Percentiles rank a stretch among this genome's conserved stretches.
Conservation (phyloP, 2,888 invertebrate genomes). For the Lasioglossum villosulum region DNA sequence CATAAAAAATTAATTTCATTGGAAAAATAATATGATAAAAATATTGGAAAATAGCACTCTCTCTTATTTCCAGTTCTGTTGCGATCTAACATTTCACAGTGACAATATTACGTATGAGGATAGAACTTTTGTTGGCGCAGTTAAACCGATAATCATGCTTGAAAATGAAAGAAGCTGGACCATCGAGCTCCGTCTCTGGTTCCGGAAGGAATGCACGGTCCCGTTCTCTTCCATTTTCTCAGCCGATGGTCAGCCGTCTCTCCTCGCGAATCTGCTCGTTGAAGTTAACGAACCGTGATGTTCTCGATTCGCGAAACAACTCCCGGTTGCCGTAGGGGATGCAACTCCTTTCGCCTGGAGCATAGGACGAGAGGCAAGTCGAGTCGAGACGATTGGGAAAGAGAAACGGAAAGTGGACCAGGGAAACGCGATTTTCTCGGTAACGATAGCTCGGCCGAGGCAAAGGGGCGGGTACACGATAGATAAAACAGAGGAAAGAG, state of each 20-base stretch:
- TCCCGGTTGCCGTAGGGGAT: not conserved
- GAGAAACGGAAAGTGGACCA: slow-evolving; percentile 13
- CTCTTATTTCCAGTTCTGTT: too few relatives aligned
- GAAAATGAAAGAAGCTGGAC: not conserved
- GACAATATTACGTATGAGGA: not conserved
- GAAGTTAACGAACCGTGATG: slow-evolving; percentile 46
- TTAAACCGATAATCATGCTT: not conserved
- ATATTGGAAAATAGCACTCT: too few relatives aligned
- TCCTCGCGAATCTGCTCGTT: not conserved
- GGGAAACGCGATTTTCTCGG: slow-evolving; percentile 49
- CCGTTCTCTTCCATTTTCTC: slow-evolving; percentile 13
- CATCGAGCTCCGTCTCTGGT: too few relatives aligned
- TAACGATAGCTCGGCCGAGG: slow-evolving; percentile 26
- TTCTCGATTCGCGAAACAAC: slow-evolving; percentile 32
- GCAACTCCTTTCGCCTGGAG: slow-evolving; percentile 14
- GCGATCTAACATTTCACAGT: too few relatives aligned
- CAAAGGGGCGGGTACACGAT: not conserved
- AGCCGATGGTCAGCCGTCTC: not conserved
- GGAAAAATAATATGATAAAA: too few relatives aligned
- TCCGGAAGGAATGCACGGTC: slow-evolving; percentile 2
- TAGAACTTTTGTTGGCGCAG: not conserved
- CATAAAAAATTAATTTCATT: too few relatives aligned
- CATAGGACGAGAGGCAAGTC: slow-evolving; percentile 6
- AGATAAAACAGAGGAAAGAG: slow-evolving; percentile 1
- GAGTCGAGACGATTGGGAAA: slow-evolving; percentile 31